Evolutionary conservation across 2,113 vertebrate species (phyloP).

Genomic region (Mystacornis crossleyi): DNA sequence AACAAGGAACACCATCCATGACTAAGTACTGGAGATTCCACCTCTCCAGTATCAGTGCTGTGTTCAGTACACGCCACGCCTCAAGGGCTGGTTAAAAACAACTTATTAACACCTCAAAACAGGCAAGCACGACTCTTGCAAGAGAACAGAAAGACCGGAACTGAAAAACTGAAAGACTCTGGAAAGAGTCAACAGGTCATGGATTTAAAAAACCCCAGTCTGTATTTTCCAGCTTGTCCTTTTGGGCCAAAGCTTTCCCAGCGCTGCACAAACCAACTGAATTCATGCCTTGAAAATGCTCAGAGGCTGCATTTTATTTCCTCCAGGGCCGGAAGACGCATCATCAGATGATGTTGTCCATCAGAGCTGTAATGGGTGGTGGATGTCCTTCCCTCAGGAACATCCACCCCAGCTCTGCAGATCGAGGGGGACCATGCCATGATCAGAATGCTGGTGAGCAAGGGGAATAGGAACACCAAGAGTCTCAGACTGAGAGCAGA

Average conservation of each 20-base stretch:
- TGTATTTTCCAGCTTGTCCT: not conserved
- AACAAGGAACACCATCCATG: not conserved
- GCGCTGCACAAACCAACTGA: not conserved
- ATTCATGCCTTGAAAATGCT: not conserved
- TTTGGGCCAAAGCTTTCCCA: not conserved
- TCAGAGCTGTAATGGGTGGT: not conserved
- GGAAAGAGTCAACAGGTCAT: not conserved
- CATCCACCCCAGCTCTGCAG: not conserved
- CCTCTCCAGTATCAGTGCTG: not conserved
- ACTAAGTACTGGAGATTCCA: not conserved
- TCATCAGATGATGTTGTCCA: not conserved
- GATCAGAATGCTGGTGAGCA: not conserved
- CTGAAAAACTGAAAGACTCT: not conserved
- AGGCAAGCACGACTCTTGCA: not conserved
- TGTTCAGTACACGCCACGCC: too few relatives aligned
- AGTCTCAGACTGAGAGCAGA: not conserved
- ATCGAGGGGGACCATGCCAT: fast-evolving
- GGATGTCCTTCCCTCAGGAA: too few relatives aligned
- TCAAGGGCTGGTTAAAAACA: not conserved
- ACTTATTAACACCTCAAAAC: not conserved
- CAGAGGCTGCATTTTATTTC: not conserved
- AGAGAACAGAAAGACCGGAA: not conserved
- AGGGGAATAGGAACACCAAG: not conserved
- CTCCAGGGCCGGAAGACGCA: not conserved
- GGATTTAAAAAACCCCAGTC: not conserved